Base-by-base conservation (phyloP, 2,113 vertebrate genomes). In the Theristicus caerulescens region DNA sequence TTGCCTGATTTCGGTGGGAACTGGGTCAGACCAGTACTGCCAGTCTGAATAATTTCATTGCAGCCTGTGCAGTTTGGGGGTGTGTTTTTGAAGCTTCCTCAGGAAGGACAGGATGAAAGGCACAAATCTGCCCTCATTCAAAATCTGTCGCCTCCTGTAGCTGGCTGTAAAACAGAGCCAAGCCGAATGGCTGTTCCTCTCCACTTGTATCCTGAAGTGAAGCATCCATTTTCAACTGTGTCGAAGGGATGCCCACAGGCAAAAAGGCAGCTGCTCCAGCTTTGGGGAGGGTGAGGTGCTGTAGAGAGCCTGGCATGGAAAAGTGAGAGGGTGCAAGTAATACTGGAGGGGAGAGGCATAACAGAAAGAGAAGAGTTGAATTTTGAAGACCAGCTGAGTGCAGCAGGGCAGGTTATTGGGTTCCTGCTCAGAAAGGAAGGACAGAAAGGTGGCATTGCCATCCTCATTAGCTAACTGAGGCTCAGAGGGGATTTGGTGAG, bases 101-200 rank as follows among this genome's bases (percentile, higher is more conserved):
- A 15, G 36, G 29, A 92, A 59, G 29, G 27, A 55, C 18, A 21
- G 16, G 14, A 40, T 47, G 36, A 58, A 86, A 90, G 38, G 14
- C n/a, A 55, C 15, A 51, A 72, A 64, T 51, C 38, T 80, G 25
- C 20, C 65, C 7, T 76, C 49, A 59, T 65, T 65, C 29, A 32
- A 86, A 80, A 15, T 6, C 3, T 2, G 17, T 67, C 0, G 0
- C 24, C 16, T 44, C 57, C 58, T 40, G 11, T 59, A 86, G 21
- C 38, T 88, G 13, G 25, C 15, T 72, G 10, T 44, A 67, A 82
- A 22, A 69, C 26, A 38, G 31, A 78, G 22, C 11, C n/a, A 64
- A 80, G 36, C 36, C 29, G 76, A 72, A 80, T 2, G 9, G 13
- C 18, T 86, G 10, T 18, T 88, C 6, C 29, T 69, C 25, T 86